Evolutionary conservation across 2,888 invertebrate species (phyloP).

Genomic region (Gandaritis pyraliata): DNA sequence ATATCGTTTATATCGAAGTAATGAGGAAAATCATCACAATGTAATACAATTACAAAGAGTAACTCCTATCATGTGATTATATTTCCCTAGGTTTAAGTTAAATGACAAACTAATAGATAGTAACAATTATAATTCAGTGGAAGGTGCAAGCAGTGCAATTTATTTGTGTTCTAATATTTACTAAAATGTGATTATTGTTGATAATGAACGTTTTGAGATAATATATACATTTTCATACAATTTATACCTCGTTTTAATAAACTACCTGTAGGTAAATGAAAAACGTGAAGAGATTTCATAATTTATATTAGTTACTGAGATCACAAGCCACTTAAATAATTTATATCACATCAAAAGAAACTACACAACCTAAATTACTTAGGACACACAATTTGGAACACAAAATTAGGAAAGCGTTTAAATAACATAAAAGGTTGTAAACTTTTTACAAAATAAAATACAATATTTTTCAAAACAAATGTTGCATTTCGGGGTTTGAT

Average conservation of each 20-base stretch:
- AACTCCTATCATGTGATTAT: conserved; percentile 39
- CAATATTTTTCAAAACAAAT: conserved; percentile 29
- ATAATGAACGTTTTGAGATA: conserved; percentile 71
- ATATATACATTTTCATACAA: conserved; percentile 62
- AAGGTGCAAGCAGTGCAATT: conserved; percentile 63
- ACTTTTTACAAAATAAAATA: conserved; percentile 36
- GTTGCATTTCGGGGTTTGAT: conserved; percentile 7
- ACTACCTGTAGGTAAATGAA: conserved; percentile 18
- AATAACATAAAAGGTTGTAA: conserved; percentile 24
- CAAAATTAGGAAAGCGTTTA: conserved; percentile 18
- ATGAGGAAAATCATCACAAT: conserved; percentile 23
- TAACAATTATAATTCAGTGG: conserved; percentile 38
- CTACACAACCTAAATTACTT: conserved; percentile 47
- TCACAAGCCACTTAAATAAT: conserved; percentile 76
- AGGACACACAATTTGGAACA: conserved; percentile 36
- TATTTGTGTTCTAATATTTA: conserved; percentile 59
- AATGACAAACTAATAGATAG: conserved; percentile 38
- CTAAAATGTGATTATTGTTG: conserved; percentile 73
- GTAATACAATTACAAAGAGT: conserved; percentile 32
- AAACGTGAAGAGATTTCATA: conserved; percentile 55
- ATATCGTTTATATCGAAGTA: conserved; percentile 9
- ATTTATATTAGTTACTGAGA: conserved; percentile 74
- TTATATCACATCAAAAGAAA: conserved; percentile 61
- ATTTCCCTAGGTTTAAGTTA: conserved; percentile 37
- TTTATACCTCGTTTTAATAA: conserved; percentile 36